These are phyloP conservation scores for Cossypha heuglini DNA, from an alignment of 2,797 vertebrate genomes.

Conservation along the genomic window DNA sequence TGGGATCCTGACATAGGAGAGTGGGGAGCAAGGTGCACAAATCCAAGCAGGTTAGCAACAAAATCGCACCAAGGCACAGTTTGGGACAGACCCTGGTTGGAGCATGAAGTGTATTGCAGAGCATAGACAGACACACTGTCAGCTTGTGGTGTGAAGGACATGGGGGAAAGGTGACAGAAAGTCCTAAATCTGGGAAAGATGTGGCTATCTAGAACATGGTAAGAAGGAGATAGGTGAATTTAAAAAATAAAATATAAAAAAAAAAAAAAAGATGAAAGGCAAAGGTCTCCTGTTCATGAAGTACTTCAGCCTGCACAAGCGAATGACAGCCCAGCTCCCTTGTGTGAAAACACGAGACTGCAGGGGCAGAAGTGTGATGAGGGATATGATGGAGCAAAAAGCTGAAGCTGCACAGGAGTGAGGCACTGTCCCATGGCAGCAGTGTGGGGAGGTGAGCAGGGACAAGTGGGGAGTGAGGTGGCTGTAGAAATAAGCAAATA, in stretches of 20 bases:
- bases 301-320: neutral
- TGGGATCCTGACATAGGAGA: neutral
- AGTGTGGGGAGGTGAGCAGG: neutral
- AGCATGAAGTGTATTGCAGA: neutral
- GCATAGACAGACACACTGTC: neutral
- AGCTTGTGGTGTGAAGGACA: neutral
- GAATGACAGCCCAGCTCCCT: neutral
- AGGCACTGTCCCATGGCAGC: neutral
- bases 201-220: accelerated
- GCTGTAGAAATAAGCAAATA: neutral
- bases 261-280: neutral
- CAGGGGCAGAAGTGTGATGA: neutral
- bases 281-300: neutral
- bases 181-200: neutral
- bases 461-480: neutral
- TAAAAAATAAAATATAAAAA: neutral
- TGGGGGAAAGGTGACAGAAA: neutral
- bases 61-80: neutral
- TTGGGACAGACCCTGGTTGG: neutral
- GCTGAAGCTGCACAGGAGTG: neutral
- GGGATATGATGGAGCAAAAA: neutral
- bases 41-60: neutral
- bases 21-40: neutral
- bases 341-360: neutral
- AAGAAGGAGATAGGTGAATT: neutral